Conservation (phyloP, 2,888 invertebrate genomes). For the Andricus curvator region DNA sequence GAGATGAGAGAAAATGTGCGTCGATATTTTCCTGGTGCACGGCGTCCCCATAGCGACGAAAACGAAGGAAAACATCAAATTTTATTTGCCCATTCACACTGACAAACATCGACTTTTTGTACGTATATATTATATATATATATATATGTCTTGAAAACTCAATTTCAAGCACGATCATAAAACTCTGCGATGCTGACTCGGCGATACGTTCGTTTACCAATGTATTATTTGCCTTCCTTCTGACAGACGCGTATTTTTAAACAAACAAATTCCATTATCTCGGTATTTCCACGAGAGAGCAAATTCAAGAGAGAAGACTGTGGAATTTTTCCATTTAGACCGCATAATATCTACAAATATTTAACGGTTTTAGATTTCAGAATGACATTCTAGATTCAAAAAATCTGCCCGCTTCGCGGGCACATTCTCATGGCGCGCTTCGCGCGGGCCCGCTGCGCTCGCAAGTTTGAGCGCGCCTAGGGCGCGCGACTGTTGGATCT, state of each 20-base stretch:
- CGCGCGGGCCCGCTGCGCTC: too few species aligned
- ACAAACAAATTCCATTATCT: conserved; percentile 14
- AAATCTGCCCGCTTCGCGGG: too few species aligned
- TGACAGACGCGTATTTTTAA: background rate
- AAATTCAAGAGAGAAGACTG: background rate
- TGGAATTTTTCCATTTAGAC: background rate
- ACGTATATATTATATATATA: background rate
- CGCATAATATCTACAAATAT: background rate
- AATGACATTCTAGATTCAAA: background rate
- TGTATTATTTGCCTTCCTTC: background rate
- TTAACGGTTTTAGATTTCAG: background rate
- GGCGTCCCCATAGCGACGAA: conserved; percentile 62
- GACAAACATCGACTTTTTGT: conserved; percentile 4
- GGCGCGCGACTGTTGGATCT: too few species aligned
- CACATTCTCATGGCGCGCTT: too few species aligned
- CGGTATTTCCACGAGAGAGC: background rate
- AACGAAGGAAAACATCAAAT: conserved; percentile 65
- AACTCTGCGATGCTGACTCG: conserved; percentile 47
- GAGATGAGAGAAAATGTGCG: conserved; percentile 28
- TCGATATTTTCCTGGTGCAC: conserved; percentile 47
- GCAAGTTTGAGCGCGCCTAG: too few species aligned
- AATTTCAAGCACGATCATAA: conserved; percentile 55
- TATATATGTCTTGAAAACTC: conserved; percentile 45
- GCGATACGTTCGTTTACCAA: background rate
- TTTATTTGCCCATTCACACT: conserved; percentile 60